Conservation (phyloP, 1,140 invertebrate genomes). For the Armadillidium nasatum region DNA sequence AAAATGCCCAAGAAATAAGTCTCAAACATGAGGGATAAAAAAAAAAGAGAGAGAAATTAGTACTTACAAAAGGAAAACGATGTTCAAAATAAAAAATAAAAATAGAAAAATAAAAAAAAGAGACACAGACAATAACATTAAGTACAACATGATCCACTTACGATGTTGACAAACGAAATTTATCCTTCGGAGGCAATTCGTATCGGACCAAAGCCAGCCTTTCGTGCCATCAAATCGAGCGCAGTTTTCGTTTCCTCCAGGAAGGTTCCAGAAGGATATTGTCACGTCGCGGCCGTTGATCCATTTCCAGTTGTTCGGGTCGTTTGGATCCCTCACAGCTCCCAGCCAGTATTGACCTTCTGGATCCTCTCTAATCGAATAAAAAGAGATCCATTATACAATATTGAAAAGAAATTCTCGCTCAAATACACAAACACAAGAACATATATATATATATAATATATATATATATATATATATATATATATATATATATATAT, state of each 20-base stretch:
- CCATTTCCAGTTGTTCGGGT: constrained; percentile 83
- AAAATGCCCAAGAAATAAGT: no score
- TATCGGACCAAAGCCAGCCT: constrained; percentile 92
- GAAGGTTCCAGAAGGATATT: constrained; percentile 87
- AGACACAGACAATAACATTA: no score
- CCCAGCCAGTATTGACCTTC: constrained; percentile 94
- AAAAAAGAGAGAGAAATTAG: neutral
- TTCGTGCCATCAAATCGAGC: constrained; percentile 86
- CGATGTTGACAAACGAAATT: constrained; percentile 93
- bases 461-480: no score
- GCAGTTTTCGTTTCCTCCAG: constrained; percentile 75
- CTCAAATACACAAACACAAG: no score
- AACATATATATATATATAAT: no score
- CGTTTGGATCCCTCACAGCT: constrained; percentile 71
- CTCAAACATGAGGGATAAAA: no score
- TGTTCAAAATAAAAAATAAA: no score
- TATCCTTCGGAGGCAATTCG: constrained; percentile 74
- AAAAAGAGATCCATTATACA: no score
- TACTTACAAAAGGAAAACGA: neutral
- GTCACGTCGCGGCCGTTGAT: constrained; percentile 76
- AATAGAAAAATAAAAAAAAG: no score
- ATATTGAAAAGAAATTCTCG: no score
- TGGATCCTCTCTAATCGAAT: constrained; percentile 66
- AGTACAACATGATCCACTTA: constrained; percentile 56
- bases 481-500: no score